phyloP scores from a whole-genome alignment of 2,888 invertebrate genomes.

The Catocala sponsa region DNA sequence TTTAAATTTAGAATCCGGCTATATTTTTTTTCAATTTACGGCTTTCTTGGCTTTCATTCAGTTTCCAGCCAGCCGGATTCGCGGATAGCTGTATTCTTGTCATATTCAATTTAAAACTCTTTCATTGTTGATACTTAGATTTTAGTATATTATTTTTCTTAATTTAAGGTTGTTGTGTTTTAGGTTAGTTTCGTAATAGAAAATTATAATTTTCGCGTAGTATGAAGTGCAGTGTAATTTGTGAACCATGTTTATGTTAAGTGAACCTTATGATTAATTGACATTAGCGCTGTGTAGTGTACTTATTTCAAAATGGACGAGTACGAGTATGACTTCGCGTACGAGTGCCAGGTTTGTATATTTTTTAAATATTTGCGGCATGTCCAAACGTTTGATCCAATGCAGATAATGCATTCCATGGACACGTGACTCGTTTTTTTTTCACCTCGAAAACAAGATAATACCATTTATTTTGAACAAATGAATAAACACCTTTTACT shows the following conservation, averaged over 20 bases:
- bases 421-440: slow-evolving; percentile 25
- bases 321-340: slow-evolving; percentile 90
- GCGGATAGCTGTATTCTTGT: slow-evolving; percentile 64
- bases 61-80: slow-evolving; percentile 72
- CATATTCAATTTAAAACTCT: slow-evolving; percentile 34
- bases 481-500: too few relatives aligned
- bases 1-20: slow-evolving; percentile 79
- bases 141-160: slow-evolving; percentile 30
- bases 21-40: slow-evolving; percentile 77
- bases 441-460: slow-evolving; percentile 4
- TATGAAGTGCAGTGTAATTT: slow-evolving; percentile 53
- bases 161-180: slow-evolving; percentile 36
- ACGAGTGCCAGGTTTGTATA: slow-evolving; percentile 90
- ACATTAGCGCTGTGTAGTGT: slow-evolving; percentile 61
- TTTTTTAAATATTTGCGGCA: slow-evolving; percentile 39
- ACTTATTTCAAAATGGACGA: slow-evolving; percentile 77
- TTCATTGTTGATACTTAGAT: slow-evolving; percentile 30
- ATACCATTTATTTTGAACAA: neutral
- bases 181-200: slow-evolving; percentile 57
- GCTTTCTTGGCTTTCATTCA: slow-evolving; percentile 80
- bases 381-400: slow-evolving; percentile 19
- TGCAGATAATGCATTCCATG: slow-evolving; percentile 17
- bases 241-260: slow-evolving; percentile 63
- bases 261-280: slow-evolving; percentile 61
- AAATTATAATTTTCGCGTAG: slow-evolving; percentile 48